A percentile compares a stretch with the other conserved stretches of the same genome.
Conservation (phyloP, 2,797 vertebrate genomes). For the Eulemur rubriventer region DNA sequence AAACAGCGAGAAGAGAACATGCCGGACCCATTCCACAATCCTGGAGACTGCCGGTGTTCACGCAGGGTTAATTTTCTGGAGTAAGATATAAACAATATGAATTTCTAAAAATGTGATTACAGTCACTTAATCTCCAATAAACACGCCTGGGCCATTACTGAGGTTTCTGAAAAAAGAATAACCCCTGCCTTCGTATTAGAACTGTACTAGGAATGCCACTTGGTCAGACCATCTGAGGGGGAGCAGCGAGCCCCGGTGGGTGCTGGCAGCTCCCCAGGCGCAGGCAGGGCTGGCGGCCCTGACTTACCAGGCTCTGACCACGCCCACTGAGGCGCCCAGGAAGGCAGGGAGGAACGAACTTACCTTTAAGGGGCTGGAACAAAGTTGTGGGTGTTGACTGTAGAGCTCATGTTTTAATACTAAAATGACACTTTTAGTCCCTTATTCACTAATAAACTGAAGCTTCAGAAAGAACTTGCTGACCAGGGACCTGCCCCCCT, state of each 20-base stretch:
- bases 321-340: too few relatives aligned
- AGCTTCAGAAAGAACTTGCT: not conserved
- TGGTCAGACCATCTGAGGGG: rapidly evolving
- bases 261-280: too few relatives aligned
- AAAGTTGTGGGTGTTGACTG: not conserved
- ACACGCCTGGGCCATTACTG: not conserved
- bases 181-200: too few relatives aligned
- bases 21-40: not conserved
- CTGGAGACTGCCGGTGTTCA: not conserved
- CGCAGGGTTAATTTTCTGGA: not conserved
- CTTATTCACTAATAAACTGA: rapidly evolving
- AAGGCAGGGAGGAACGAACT: not conserved
- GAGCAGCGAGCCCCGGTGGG: not conserved
- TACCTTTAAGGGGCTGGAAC: rapidly evolving
- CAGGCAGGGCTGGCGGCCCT: not conserved
- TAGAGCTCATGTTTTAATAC: rapidly evolving
- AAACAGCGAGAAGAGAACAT: not conserved
- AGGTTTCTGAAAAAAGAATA: not conserved
- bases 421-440: rapidly evolving
- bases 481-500: rapidly evolving
- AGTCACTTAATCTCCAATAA: not conserved
- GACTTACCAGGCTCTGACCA: too few relatives aligned
- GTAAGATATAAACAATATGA: not conserved
- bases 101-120: not conserved
- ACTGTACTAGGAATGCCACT: not conserved